Conservation (phyloP, 2,888 invertebrate species). For the Scaptomyza cyrtandrae region DNA sequence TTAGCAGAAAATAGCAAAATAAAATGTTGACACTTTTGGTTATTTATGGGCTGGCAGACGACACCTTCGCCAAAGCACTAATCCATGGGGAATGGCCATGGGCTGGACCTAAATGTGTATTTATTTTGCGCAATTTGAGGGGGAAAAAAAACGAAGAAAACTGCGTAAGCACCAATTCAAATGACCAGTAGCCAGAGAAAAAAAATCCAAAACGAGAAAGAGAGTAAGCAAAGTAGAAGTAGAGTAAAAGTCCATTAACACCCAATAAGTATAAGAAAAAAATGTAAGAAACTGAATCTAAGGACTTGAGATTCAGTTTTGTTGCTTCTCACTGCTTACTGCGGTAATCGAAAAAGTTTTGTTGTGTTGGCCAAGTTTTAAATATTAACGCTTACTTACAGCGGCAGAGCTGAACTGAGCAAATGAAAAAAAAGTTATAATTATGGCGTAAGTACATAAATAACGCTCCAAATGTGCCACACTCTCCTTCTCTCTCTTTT, state of each 20-base stretch:
- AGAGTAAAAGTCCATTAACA: slow-evolving; percentile 72
- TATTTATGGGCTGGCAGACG: slow-evolving; percentile 79
- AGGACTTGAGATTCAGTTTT: slow-evolving; percentile 33
- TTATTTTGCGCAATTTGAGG: slow-evolving; percentile 74
- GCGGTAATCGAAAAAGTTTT: slow-evolving; percentile 79
- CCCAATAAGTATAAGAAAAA: slow-evolving; percentile 75
- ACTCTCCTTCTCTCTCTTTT: not conserved
- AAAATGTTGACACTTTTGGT: slow-evolving; percentile 83
- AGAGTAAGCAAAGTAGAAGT: not conserved
- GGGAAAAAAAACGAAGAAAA: slow-evolving; percentile 15
- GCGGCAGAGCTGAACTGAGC: slow-evolving; percentile 36
- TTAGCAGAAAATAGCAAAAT: slow-evolving; percentile 74
- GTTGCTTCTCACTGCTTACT: slow-evolving; percentile 32
- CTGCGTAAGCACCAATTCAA: slow-evolving; percentile 75
- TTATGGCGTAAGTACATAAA: slow-evolving; percentile 78
- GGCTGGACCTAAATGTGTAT: slow-evolving; percentile 72
- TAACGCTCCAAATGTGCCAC: slow-evolving; percentile 62
- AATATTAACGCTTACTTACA: slow-evolving; percentile 80
- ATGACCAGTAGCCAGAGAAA: slow-evolving; percentile 60
- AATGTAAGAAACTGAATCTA: slow-evolving; percentile 36
- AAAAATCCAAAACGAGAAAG: not conserved
- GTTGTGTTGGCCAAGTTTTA: slow-evolving; percentile 68
- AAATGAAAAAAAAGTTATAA: slow-evolving; percentile 59
- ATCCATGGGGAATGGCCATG: slow-evolving; percentile 76
- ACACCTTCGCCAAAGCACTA: slow-evolving; percentile 77